Base-by-base conservation (phyloP, 2,113 vertebrate genomes). In the Dicaeum eximium region DNA sequence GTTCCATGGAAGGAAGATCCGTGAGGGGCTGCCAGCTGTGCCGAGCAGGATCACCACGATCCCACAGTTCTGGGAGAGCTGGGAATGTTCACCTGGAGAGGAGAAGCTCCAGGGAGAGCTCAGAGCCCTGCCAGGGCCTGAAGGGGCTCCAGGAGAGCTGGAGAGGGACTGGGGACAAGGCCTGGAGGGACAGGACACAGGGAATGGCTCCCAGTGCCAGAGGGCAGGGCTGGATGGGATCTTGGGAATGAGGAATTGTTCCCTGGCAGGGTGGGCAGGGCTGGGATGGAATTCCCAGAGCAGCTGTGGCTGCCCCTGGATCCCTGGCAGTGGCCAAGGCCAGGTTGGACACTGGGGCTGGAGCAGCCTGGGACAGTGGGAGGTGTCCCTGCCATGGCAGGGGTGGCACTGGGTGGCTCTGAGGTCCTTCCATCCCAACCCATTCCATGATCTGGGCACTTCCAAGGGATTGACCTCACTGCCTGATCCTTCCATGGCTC, bases 31-130 rank as follows among this genome's bases (percentile, higher is more conserved):
- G n/a, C 4, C 10, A 80, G 21, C 20, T 11, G 17, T 6, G 10
- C 10, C 0, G 2, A 25, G 33, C 3, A 0, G 11, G 38, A 4
- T 66, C 11, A 42, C 27, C 14, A 5, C 1, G 0, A 61, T 35
- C 42, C 82, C n/a, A 35, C 15, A 24, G 33, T n/a, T 9, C 35
- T 16, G 79, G 24, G 23, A 51, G 47, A n/a, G 37, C 31, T n/a
- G 42, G 44, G 18, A 1, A 1, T 13, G 58, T 0, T 16, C 35
- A 12, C 11, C 38, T 27, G 64, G 30, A 15, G 44, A 28, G 5
- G 42, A 31, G 62, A 28, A 67, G 35, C 3, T 44, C 11, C 28
- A 38, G 16, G 24, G 28, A 58, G n/a, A 69, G 3, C 64, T 58
- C 21, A 31, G 22, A 40, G 64, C 42, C n/a, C 18, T 58, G 11